A percentile compares a stretch with the other conserved stretches of the same genome.
Evolutionary conservation across 2,888 invertebrate species (phyloP).

Genomic region (Alloplasta piceator): DNA sequence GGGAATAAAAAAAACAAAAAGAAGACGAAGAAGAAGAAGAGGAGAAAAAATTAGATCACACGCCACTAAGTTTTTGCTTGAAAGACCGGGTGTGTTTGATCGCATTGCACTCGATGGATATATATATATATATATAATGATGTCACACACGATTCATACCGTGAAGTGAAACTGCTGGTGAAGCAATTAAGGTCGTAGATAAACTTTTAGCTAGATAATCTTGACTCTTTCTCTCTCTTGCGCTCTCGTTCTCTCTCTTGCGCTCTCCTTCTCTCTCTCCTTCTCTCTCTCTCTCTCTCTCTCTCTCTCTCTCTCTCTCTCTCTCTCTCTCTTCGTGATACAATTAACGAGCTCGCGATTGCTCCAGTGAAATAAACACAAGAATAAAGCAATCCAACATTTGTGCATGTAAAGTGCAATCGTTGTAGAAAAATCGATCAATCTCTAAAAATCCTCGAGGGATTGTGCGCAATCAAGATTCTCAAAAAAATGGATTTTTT

Average conservation of each 20-base stretch:
- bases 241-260: not conserved
- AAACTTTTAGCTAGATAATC: constrained; percentile 11
- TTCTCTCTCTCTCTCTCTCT: not conserved
- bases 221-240: not conserved
- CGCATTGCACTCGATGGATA: constrained; percentile 36
- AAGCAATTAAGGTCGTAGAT: constrained; percentile 57
- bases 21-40: not conserved
- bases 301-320: not conserved
- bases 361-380: not conserved
- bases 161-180: constrained; percentile 42
- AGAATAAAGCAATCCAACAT: not conserved
- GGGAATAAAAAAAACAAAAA: no score
- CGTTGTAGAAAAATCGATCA: no score
- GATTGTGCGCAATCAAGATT: no score
- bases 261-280: no score
- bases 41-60: constrained; percentile 26
- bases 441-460: no score
- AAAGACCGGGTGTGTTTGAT: not conserved
- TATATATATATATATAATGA: no score
- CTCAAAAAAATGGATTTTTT: no score
- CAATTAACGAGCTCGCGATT: no score
- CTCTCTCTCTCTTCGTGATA: not conserved
- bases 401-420: not conserved
- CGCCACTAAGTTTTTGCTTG: constrained; percentile 6
- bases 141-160: constrained; percentile 34